phyloP scores from a whole-genome alignment of 2,797 vertebrate genomes.

The Macroramphosus scolopax region DNA sequence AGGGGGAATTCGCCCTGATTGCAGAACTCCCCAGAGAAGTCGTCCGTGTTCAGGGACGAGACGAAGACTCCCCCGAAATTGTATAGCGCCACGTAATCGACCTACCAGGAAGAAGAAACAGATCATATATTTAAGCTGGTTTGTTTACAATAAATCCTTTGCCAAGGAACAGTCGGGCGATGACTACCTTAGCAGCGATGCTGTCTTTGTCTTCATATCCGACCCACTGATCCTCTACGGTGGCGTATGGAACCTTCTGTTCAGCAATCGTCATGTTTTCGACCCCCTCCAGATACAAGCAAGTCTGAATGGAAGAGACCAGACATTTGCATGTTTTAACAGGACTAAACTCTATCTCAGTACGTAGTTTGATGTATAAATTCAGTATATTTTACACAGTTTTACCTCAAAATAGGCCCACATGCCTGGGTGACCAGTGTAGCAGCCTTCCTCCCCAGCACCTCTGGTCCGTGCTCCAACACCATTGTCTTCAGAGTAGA shows the following conservation, averaged over 20 bases:
- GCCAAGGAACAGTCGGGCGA: background rate
- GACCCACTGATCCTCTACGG: background rate
- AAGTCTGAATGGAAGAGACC: background rate
- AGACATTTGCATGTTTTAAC: background rate
- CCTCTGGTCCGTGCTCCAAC: conserved; percentile 56
- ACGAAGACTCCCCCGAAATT: conserved; percentile 71
- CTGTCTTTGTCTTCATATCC: background rate
- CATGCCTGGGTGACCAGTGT: background rate
- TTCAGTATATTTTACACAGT: too few relatives aligned
- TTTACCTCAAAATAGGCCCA: background rate
- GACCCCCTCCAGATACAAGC: background rate
- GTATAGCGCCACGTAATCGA: conserved; percentile 39
- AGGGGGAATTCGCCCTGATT: conserved; percentile 56
- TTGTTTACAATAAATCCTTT: background rate
- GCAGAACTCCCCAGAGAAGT: conserved; percentile 68
- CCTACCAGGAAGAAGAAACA: conserved; percentile 28
- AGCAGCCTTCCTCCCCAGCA: conserved; percentile 23
- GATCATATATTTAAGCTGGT: background rate
- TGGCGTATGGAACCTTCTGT: background rate
- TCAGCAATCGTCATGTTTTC: too few relatives aligned
- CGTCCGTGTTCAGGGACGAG: conserved; percentile 75
- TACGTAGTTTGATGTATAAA: too few relatives aligned
- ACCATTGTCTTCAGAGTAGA: conserved; percentile 54
- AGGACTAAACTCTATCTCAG: too few relatives aligned
- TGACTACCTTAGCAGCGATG: background rate